These are phyloP conservation scores for Brachionus sp. DNA, from an alignment of 1,140 invertebrate species.

Conservation along the genomic window DNA sequence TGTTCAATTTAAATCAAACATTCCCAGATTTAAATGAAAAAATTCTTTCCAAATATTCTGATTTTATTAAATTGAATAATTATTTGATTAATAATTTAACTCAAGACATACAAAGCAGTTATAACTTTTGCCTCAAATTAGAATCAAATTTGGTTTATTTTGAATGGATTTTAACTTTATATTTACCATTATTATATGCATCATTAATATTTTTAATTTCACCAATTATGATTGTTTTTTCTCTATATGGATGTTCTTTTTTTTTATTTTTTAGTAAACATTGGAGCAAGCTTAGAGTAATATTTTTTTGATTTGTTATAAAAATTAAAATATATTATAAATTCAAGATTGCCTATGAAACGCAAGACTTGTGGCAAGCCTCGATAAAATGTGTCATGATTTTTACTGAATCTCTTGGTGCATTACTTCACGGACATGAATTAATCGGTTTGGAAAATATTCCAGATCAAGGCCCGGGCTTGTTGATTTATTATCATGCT, in stretches of 20 bases:
- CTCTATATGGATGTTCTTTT: slow-evolving; percentile 15
- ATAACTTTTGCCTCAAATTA: slow-evolving; percentile 4
- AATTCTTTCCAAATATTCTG: background rate
- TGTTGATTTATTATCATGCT: slow-evolving; percentile 95
- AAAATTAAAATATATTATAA: background rate
- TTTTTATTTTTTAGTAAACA: slow-evolving; percentile 35
- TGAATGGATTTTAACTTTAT: slow-evolving; percentile 18
- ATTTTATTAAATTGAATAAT: background rate
- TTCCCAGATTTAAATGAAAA: background rate
- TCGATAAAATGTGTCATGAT: slow-evolving; percentile 15
- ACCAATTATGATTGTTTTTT: slow-evolving; percentile 12
- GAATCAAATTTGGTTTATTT: slow-evolving; percentile 41
- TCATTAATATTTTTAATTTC: slow-evolving; percentile 15
- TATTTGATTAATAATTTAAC: background rate
- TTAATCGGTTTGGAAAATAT: slow-evolving; percentile 86
- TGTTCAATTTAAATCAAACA: background rate
- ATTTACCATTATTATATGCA: background rate
- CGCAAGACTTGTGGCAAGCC: slow-evolving; percentile 33
- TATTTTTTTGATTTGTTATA: background rate
- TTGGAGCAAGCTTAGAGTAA: slow-evolving; percentile 42
- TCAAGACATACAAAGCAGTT: background rate
- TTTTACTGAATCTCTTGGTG: slow-evolving; percentile 17
- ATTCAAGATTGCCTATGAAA: background rate
- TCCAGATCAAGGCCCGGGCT: slow-evolving; percentile 74
- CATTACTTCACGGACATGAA: slow-evolving; percentile 71